These are phyloP conservation scores for Drosophila kanekoi DNA, from an alignment of 2,888 invertebrate species.

Conservation along the genomic window DNA sequence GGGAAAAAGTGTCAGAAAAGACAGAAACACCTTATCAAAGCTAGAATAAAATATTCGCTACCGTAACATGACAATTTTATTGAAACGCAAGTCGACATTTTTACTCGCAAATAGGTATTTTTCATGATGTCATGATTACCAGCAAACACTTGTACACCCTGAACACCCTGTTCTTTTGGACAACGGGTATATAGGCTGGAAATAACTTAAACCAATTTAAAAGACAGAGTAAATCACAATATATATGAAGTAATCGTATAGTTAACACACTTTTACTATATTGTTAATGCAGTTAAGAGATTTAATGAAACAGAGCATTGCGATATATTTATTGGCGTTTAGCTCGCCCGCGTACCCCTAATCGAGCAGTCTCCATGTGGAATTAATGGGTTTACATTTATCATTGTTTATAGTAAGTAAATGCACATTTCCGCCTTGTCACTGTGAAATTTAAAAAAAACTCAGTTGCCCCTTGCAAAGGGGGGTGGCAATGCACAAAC, in stretches of 20 bases:
- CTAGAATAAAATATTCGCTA: background rate
- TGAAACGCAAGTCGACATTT: background rate
- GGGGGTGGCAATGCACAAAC: no score
- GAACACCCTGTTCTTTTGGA: background rate
- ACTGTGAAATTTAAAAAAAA: conserved; percentile 10
- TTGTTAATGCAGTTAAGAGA: no score
- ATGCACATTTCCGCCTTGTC: conserved; percentile 7
- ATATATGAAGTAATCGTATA: no score
- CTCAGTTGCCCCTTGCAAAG: background rate
- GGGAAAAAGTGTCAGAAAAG: no score
- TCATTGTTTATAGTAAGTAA: background rate
- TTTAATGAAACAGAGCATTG: no score
- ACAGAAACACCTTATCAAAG: conserved; percentile 3
- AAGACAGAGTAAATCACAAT: background rate
- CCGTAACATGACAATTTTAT: background rate
- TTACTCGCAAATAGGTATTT: background rate
- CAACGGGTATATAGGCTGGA: background rate
- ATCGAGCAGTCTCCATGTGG: background rate
- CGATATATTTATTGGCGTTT: no score
- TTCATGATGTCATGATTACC: conserved; percentile 4
- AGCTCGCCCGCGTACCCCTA: no score
- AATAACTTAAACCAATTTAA: background rate
- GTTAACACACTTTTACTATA: no score
- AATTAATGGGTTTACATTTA: background rate
- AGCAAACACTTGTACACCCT: background rate